Percentiles rank a stretch among this genome's conserved stretches.
Evolutionary conservation across 2,113 vertebrate genomes (phyloP).

Genomic region (Actinemys pallida): DNA sequence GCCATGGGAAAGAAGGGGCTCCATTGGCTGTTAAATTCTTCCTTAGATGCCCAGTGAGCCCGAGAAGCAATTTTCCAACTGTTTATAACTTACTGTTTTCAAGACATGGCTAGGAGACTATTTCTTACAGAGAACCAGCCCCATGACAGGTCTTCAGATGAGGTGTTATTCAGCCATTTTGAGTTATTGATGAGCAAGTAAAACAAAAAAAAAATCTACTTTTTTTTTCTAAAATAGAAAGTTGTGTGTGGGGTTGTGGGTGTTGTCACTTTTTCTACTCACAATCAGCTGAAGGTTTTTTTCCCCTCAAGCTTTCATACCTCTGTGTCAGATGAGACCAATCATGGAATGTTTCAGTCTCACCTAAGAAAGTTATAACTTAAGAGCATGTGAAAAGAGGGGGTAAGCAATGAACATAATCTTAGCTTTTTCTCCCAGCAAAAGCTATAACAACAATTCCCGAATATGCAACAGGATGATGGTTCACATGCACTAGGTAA

Average conservation of each 20-base stretch:
- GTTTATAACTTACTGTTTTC: neutral
- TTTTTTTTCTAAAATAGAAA: neutral
- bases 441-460: constrained; percentile 35
- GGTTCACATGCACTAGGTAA: neutral
- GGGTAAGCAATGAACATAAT: constrained; percentile 22
- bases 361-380: constrained; percentile 16
- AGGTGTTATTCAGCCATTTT: neutral
- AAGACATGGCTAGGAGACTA: neutral
- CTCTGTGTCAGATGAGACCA: neutral
- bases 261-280: neutral
- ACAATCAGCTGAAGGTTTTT: neutral
- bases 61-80: neutral
- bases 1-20: neutral
- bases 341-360: constrained; percentile 23
- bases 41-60: neutral
- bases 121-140: neutral
- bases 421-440: neutral
- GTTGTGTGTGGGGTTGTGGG: neutral
- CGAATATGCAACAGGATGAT: neutral
- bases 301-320: neutral
- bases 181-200: neutral
- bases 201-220: neutral
- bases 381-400: constrained; percentile 15
- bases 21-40: neutral
- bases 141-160: neutral